A percentile compares a stretch with the other conserved stretches of the same genome.
phyloP scores from a whole-genome alignment of 37 sponge, comb jelly and placozoan species.

The Cliona cf. orientalis region DNA sequence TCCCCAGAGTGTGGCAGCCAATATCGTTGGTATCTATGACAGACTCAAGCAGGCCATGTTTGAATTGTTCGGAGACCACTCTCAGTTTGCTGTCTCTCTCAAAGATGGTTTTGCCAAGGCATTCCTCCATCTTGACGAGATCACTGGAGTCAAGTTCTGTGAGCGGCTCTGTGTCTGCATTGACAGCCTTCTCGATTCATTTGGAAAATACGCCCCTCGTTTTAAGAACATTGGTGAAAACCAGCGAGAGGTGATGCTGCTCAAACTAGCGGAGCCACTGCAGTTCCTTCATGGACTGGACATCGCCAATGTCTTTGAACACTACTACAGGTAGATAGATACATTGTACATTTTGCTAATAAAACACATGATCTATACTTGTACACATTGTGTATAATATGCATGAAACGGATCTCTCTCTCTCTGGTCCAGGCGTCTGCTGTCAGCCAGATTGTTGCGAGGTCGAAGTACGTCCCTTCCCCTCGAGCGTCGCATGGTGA shows the following conservation, averaged over 20 bases:
- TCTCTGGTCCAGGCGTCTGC: constrained; percentile 35
- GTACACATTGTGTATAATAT: background rate
- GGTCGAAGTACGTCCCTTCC: constrained; percentile 57
- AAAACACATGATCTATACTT: background rate
- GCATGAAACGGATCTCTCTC: background rate
- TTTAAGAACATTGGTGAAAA: constrained; percentile 25
- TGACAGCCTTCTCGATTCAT: constrained; percentile 53
- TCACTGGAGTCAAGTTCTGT: constrained; percentile 62
- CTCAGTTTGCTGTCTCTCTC: constrained; percentile 55
- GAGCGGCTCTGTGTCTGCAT: constrained; percentile 54
- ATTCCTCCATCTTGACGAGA: constrained; percentile 59
- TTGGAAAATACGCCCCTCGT: constrained; percentile 17
- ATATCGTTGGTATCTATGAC: constrained; percentile 45
- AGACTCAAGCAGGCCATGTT: constrained; percentile 62
- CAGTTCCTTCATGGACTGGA: constrained; percentile 70
- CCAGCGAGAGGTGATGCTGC: constrained; percentile 48
- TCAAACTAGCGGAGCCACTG: constrained; percentile 60
- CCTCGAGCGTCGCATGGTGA: constrained; percentile 45
- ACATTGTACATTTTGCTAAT: background rate
- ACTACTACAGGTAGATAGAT: constrained; percentile 69
- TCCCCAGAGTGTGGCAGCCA: constrained; percentile 43
- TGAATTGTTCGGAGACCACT: constrained; percentile 81
- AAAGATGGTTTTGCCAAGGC: constrained; percentile 72
- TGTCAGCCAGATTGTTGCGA: constrained; percentile 49
- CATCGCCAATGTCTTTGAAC: constrained; percentile 71